These are phyloP conservation scores for Sorex araneus DNA, from an alignment of 2,113 vertebrate species.

Conservation along the genomic window DNA sequence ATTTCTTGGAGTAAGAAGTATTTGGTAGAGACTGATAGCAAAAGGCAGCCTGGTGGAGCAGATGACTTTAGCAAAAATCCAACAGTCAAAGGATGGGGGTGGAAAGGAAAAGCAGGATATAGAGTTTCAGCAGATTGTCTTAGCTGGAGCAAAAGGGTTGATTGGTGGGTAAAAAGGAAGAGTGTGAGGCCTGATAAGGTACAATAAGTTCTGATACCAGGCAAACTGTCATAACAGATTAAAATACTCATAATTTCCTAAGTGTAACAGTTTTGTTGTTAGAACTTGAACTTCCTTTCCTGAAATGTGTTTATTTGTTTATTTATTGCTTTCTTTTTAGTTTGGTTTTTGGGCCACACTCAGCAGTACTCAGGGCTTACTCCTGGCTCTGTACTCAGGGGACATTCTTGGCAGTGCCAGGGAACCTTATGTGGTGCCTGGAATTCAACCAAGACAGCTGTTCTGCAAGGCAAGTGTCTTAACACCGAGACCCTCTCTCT, in stretches of 20 bases:
- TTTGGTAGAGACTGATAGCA: neutral
- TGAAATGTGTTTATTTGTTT: neutral
- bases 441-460: too few species aligned
- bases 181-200: conserved; percentile 56
- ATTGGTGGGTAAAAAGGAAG: conserved; percentile 51
- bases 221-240: neutral
- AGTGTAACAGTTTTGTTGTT: conserved; percentile 21
- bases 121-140: neutral
- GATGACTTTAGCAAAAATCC: conserved; percentile 28
- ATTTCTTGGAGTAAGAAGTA: neutral
- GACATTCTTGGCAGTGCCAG: too few species aligned
- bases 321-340: too few species aligned
- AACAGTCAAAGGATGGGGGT: neutral
- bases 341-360: too few species aligned
- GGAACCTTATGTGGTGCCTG: too few species aligned
- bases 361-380: too few species aligned
- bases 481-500: too few species aligned
- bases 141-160: neutral
- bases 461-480: too few species aligned
- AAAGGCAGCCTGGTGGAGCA: neutral
- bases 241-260: conserved; percentile 30
- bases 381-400: too few species aligned
- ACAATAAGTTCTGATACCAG: neutral
- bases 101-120: conserved; percentile 12
- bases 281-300: conserved; percentile 34